Evolutionary conservation across 2,797 vertebrate genomes (phyloP).

Genomic region (Dicrostonyx torquatus): DNA sequence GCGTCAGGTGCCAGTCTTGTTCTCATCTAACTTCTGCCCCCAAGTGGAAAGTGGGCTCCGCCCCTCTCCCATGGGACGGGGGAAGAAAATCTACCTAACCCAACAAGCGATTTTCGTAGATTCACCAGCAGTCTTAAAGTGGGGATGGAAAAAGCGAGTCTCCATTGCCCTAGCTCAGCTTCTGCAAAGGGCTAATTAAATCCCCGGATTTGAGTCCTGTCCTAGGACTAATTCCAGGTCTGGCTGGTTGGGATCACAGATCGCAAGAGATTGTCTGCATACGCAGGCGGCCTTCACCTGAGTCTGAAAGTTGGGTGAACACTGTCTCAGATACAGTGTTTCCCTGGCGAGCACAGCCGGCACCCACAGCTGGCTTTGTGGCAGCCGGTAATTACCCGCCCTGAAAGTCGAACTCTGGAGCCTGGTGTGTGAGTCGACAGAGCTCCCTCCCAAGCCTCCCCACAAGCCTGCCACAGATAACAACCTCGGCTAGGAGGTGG

Average conservation of each 20-base stretch:
- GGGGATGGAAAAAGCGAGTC: background rate
- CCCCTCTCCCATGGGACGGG: fast-evolving
- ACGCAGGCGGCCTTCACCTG: no score
- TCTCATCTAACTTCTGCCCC: slow-evolving; percentile 5
- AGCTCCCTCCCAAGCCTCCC: background rate
- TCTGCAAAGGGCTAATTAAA: background rate
- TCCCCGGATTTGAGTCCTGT: background rate
- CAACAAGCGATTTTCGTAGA: background rate
- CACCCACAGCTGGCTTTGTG: slow-evolving; percentile 73
- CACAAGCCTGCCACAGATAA: slow-evolving; percentile 30
- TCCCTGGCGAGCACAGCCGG: slow-evolving; percentile 63
- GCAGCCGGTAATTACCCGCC: slow-evolving; percentile 71
- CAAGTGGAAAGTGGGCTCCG: background rate
- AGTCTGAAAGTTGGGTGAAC: background rate
- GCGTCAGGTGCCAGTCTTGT: background rate
- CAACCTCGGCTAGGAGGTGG: slow-evolving; percentile 68
- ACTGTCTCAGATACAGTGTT: background rate
- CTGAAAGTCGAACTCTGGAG: slow-evolving; percentile 58
- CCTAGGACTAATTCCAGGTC: background rate
- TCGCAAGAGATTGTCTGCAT: background rate
- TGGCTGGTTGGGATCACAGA: background rate
- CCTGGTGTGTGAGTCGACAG: slow-evolving; percentile 9
- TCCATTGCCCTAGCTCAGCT: background rate
- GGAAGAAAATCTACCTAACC: background rate
- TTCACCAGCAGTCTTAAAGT: background rate